Conservation (phyloP, 2,797 vertebrate species). For the Sciurus carolinensis region DNA sequence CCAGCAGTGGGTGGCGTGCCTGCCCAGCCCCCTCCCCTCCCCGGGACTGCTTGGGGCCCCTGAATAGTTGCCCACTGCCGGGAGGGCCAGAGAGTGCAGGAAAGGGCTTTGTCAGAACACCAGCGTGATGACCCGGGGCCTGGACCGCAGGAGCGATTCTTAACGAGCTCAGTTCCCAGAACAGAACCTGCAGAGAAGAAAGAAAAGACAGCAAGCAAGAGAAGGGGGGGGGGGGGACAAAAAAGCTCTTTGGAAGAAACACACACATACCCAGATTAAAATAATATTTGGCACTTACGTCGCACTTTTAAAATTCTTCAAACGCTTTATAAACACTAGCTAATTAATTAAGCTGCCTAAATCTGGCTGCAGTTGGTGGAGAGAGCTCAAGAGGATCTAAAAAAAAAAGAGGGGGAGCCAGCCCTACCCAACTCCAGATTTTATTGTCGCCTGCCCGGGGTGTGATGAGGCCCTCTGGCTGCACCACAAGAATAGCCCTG, state of each 20-base stretch:
- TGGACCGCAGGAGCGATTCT: constrained; percentile 22
- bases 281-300: constrained; percentile 85
- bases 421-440: constrained; percentile 64
- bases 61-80: neutral
- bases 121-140: constrained; percentile 35
- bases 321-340: constrained; percentile 84
- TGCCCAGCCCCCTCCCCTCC: neutral
- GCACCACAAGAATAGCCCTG: constrained; percentile 71
- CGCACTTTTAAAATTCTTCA: constrained; percentile 85
- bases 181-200: constrained; percentile 73
- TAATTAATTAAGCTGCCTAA: constrained; percentile 85
- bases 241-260: constrained; percentile 67
- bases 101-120: neutral
- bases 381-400: constrained; percentile 69
- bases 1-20: neutral
- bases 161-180: constrained; percentile 72
- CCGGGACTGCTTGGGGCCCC: accelerated
- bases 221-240: neutral
- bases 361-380: constrained; percentile 81
- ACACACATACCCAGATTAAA: constrained; percentile 82
- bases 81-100: neutral
- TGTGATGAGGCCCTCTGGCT: constrained; percentile 76
- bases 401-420: constrained; percentile 43
- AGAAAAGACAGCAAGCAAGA: constrained; percentile 66
- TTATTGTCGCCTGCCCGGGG: constrained; percentile 68